Base-by-base conservation (phyloP, 2,797 vertebrate species). In the Epinephelus malabaricus region DNA sequence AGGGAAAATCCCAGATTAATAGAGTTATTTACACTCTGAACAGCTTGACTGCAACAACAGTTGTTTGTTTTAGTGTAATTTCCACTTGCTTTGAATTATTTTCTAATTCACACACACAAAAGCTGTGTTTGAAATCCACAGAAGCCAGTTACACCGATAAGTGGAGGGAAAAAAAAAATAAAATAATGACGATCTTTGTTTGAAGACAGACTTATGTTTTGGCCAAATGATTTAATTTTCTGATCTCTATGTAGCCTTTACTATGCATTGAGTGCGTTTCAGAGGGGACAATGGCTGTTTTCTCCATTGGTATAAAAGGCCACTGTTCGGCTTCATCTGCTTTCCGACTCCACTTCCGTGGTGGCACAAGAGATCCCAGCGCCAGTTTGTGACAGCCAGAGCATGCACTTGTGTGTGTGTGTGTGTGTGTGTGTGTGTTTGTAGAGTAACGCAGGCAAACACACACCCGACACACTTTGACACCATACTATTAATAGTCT, bases 301-400 rank as follows among this genome's bases (percentile, higher is more conserved):
- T 94, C 91, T 94, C 82, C 70, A 60, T 51, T 43, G 21, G 76
- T 18, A 94, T 92, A 93, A 94, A 91, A 92, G 92, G 34, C 81
- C 68, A 91, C 87, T 94, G 92, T 95, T 93, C 25, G 8, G 76
- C 86, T 91, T 88, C 87, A 89, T 88, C 90, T 92, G 89, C 86
- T 92, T 93, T 89, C 92, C 69, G 59, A 92, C 78, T 92, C 87
- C 83, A 92, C 92, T 94, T 94, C 93, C 89, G 87, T 88, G 92
- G 92, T 83, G 87, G 83, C 87, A 93, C 93, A 92, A 93, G 85
- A 81, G 87, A 88, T 80, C 89, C 84, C 84, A 88, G 90, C 78
- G 76, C 91, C 90, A 87, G 85, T 93, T 87, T 91, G 92, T 94
- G 86, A 92, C 93, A 93, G 91, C 87, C 85, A 89, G 89, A 81